Percentiles rank a stretch among this genome's conserved stretches.
These are phyloP conservation scores for Bungarus multicinctus DNA, from an alignment of 2,113 vertebrate species.

Conservation along the genomic window DNA sequence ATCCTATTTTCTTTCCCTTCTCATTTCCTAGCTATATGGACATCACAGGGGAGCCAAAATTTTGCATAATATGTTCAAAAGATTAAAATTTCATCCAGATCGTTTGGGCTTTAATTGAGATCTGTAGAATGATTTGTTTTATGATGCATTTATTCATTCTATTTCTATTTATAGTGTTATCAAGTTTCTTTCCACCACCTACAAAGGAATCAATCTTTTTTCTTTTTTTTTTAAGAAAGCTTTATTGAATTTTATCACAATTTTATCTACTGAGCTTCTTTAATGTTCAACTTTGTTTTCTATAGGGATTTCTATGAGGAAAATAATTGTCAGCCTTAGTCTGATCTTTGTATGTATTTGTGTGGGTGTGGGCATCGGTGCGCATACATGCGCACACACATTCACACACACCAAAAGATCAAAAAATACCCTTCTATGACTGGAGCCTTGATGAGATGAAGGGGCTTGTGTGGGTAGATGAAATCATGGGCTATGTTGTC, in stretches of 20 bases:
- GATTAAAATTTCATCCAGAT: neutral
- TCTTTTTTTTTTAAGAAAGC: too few relatives aligned
- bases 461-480: too few relatives aligned
- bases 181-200: neutral
- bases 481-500: too few relatives aligned
- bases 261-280: too few relatives aligned
- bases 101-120: neutral
- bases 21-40: neutral
- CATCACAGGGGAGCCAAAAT: neutral
- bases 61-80: neutral
- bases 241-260: too few relatives aligned
- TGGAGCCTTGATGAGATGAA: too few relatives aligned
- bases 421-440: too few relatives aligned
- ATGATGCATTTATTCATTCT: neutral
- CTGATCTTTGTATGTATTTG: neutral
- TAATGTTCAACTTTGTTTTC: neutral
- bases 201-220: neutral
- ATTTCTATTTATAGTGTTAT: neutral
- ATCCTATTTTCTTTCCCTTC: neutral
- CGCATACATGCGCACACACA: too few relatives aligned
- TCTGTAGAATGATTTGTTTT: neutral
- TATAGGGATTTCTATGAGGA: neutral
- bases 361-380: too few relatives aligned
- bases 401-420: too few relatives aligned
- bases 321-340: neutral